Conservation (phyloP, 2,797 vertebrate species). For the Sebastes nivosus region DNA sequence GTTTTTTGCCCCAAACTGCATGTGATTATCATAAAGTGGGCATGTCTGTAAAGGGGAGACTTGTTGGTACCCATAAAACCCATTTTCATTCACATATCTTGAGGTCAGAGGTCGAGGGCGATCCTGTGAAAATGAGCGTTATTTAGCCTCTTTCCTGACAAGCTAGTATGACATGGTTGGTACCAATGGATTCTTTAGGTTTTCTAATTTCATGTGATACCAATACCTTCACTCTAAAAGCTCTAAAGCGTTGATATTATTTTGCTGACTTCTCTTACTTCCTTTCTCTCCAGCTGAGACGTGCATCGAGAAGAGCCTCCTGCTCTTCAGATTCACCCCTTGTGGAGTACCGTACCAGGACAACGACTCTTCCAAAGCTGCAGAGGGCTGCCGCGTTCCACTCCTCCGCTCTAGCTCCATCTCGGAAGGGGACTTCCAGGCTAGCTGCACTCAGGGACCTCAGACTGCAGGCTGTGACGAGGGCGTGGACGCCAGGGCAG, state of each 20-base stretch:
- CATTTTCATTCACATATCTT: too few species aligned
- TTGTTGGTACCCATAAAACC: too few species aligned
- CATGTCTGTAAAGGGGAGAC: too few species aligned
- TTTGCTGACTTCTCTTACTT: constrained; percentile 4
- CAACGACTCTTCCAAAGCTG: constrained; percentile 53
- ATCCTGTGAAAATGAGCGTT: too few species aligned
- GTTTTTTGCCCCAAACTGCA: too few species aligned
- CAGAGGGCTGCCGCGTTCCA: constrained; percentile 50
- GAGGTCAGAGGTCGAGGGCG: too few species aligned
- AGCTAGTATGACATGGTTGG: too few species aligned
- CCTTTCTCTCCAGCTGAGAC: constrained; percentile 83
- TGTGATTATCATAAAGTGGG: too few species aligned
- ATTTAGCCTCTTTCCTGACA: too few species aligned
- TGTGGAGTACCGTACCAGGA: constrained; percentile 53
- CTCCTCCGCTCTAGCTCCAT: constrained; percentile 81
- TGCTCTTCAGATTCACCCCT: constrained; percentile 89
- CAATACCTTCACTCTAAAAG: too few species aligned
- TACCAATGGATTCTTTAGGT: too few species aligned
- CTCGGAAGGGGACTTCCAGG: constrained; percentile 89
- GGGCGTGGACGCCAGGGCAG: constrained; percentile 9
- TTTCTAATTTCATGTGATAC: too few species aligned
- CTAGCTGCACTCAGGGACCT: constrained; percentile 64
- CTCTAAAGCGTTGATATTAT: not conserved
- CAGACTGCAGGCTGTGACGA: constrained; percentile 42
- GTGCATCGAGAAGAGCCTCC: constrained; percentile 92